phyloP scores from a whole-genome alignment of 1,140 invertebrate species.

The Drosophila guanche region DNA sequence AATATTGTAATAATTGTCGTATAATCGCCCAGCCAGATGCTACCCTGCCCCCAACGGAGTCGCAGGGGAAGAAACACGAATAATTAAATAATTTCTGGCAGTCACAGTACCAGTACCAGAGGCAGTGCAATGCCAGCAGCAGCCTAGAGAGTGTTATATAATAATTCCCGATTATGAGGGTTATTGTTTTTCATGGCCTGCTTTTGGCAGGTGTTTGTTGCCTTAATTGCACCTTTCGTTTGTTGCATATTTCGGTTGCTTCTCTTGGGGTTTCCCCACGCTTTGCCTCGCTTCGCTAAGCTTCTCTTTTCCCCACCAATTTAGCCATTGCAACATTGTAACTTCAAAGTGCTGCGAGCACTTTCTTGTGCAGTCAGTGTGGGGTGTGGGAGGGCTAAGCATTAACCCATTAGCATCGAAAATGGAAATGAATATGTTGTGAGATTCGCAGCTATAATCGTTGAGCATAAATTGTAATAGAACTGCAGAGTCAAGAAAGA shows the following conservation, averaged over 20 bases:
- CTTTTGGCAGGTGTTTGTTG: slow-evolving; percentile 2
- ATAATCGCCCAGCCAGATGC: slow-evolving; percentile 15
- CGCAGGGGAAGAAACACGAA: slow-evolving; percentile 5
- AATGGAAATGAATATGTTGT: too few relatives aligned
- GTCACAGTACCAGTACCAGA: slow-evolving; percentile 3
- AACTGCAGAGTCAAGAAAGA: too few relatives aligned
- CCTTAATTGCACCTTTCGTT: slow-evolving; percentile 28
- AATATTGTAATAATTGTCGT: slow-evolving; percentile 51
- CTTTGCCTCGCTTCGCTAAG: not conserved
- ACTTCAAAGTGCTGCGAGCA: slow-evolving; percentile 19
- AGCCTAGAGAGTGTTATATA: slow-evolving; percentile 25
- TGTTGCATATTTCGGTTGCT: slow-evolving; percentile 2
- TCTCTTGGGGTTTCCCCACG: not conserved
- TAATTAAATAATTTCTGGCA: slow-evolving; percentile 33
- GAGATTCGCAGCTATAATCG: too few relatives aligned
- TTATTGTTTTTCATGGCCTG: slow-evolving; percentile 15
- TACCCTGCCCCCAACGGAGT: not conserved
- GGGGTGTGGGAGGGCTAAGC: slow-evolving; percentile 19
- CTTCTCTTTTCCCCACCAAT: slow-evolving; percentile 7
- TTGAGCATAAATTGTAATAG: too few relatives aligned
- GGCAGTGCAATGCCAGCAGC: slow-evolving; percentile 1
- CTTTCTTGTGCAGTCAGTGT: slow-evolving; percentile 4
- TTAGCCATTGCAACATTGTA: slow-evolving; percentile 29
- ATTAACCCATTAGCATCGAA: slow-evolving; percentile 5
- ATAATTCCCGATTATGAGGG: slow-evolving; percentile 31